These are phyloP conservation scores for Chloropsis hardwickii DNA, from an alignment of 2,113 vertebrate species.

Conservation along the genomic window DNA sequence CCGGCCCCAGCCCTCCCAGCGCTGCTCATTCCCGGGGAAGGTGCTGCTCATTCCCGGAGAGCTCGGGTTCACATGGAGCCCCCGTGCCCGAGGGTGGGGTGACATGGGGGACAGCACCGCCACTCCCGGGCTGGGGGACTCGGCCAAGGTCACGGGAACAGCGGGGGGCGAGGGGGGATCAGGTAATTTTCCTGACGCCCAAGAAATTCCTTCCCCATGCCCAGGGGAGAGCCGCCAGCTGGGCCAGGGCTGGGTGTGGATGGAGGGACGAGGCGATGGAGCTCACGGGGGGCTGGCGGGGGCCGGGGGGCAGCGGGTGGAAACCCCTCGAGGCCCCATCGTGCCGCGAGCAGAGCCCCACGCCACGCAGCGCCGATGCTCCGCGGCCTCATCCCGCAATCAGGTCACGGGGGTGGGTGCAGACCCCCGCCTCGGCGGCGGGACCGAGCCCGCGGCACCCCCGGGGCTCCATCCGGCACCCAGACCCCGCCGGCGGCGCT, in stretches of 20 bases:
- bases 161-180: background rate
- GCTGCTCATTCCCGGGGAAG: background rate
- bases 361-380: background rate
- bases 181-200: background rate
- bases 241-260: background rate
- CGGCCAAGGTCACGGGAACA: background rate
- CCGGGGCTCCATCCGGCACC: background rate
- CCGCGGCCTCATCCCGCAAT: background rate
- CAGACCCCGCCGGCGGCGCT: background rate
- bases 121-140: background rate
- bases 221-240: background rate
- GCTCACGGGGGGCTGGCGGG: background rate
- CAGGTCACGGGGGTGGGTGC: background rate
- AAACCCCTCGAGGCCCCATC: background rate
- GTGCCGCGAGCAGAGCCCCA: background rate
- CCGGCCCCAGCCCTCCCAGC: background rate
- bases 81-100: background rate
- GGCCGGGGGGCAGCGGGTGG: background rate
- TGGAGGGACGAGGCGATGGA: background rate
- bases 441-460: background rate
- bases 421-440: background rate
- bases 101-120: background rate
- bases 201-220: background rate
- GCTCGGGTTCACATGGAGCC: fast-evolving
- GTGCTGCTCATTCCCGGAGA: background rate